Evolutionary conservation across 2,797 vertebrate species (phyloP), one percentile per base, ranked within the genome.

Genomic region (Choloepus didactylus): DNA sequence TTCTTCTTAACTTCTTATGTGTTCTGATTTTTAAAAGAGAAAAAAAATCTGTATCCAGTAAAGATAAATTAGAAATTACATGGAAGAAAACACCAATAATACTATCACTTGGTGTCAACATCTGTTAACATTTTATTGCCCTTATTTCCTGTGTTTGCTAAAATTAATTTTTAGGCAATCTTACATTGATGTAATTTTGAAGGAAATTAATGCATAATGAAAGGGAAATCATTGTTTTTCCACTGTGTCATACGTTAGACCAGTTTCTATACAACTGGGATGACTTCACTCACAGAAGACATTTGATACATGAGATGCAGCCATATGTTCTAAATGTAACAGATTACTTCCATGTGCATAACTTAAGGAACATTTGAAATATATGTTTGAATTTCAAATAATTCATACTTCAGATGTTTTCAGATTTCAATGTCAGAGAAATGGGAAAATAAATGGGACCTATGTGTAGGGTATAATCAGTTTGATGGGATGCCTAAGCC

Each of bases 251-350:
- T 84, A 89, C 27, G 77, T 67, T 84, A 95, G 93, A 97, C 67
- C 91, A 95, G 93, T 92, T 97, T 97, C 84, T 93, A 96, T 92
- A 94, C 95, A 94, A 84, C 80, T 85, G 9, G 46, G 76, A 85
- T 91, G 93, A 94, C 80, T 94, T 97, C 93, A 94, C 83, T 95
- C 93, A 84, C 67, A 89, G 93, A 94, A 93, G 86, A 81, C 87
- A 97, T 93, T 94, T 93, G 84, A 93, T 93, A 85, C 76, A 85
- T 84, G 92, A 95, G 95, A 60, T 87, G 67, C 69, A 93, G 84
- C 93, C 94, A 94, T 95, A 79, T 96, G 94, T 93, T 96, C 87
- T 92, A 91, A 96, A 95, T 95, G 81, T 89, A 96, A 91, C 91
- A 96, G 91, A 96, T 97, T 91, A 94, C 59, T 93, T 67, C 95